These are phyloP conservation scores for Ditylenchus weischeri DNA, from an alignment of 2,888 invertebrate genomes.

Conservation along the genomic window DNA sequence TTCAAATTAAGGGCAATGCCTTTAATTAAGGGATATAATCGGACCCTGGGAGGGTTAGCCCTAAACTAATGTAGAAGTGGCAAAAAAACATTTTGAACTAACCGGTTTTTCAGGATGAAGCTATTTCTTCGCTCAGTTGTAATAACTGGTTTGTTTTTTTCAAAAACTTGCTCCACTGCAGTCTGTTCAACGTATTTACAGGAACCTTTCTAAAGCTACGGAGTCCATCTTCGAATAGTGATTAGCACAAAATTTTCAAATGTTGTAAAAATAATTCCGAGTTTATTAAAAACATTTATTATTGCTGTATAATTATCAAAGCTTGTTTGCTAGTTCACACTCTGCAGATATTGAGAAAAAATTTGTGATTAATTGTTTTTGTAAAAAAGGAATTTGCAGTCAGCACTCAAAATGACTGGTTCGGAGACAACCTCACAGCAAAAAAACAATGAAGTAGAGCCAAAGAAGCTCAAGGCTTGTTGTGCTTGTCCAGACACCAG, in stretches of 20 bases:
- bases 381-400: background rate
- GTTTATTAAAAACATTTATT: background rate
- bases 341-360: background rate
- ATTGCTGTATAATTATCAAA: background rate
- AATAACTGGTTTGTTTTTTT: conserved; percentile 36
- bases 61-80: background rate
- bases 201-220: conserved; percentile 50
- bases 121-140: conserved; percentile 45
- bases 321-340: background rate
- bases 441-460: conserved; percentile 15
- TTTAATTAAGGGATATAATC: too few species aligned
- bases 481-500: conserved; percentile 65
- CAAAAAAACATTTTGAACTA: background rate
- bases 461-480: conserved; percentile 61
- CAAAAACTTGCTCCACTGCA: background rate
- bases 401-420: background rate
- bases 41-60: too few species aligned
- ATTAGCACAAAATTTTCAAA: background rate
- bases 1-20: too few species aligned
- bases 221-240: conserved; percentile 44
- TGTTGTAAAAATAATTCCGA: conserved; percentile 1
- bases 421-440: background rate
- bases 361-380: background rate
- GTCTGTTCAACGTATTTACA: conserved; percentile 38
- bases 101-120: conserved; percentile 41